Evolutionary conservation across 2,797 vertebrate genomes (phyloP), one percentile per base, ranked within the genome.

Genomic region (Sebastes trivittatus): DNA sequence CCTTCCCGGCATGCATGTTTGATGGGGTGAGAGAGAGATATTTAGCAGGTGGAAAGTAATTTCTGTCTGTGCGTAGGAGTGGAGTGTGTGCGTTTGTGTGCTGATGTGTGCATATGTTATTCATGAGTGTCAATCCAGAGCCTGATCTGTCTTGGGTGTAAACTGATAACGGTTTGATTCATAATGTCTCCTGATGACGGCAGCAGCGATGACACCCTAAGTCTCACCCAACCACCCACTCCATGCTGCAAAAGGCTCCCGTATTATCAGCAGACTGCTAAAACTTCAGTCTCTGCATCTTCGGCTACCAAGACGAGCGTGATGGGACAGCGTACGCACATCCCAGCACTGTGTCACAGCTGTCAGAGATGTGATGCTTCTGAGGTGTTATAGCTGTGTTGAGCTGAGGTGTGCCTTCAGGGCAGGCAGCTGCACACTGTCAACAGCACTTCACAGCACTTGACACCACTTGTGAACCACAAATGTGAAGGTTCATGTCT

Each of bases 1-100:
- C 72, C 82, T 82, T 74, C 75, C 68, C 62, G 75, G 75, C 83
- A 88, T 92, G 72, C 85, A 90, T 85, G 62, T 90, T 93, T 90
- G 87, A 95, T 93, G 86, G 91, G 66, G 83, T 85, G 23, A 23
- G 77, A 87, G 82, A 83, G 87, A 83, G 87, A 89, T 87, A 79
- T 82, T 89, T 80, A 73, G 83, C 71, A 55, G 75, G 72, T 79
- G 64, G 81, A 82, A 72, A 75, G 76, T 86, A 46, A 80, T 90
- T 85, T 83, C 30, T 78, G 67, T 68, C 55, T 70, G 10, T 64
- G 63, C 59, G 75, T 86, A 79, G 75, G 76, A 55, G 71, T 72
- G 52, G 56, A 23, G 38, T 34, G 74, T 67, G 49, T 56, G 32
- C 61, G 65, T 46, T n/a, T 84, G 56, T 55, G 11, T 71, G 49